Evolutionary conservation across 1,140 invertebrate species (phyloP), one percentile per base, ranked within the genome.

Genomic region (Copidosoma floridanum): DNA sequence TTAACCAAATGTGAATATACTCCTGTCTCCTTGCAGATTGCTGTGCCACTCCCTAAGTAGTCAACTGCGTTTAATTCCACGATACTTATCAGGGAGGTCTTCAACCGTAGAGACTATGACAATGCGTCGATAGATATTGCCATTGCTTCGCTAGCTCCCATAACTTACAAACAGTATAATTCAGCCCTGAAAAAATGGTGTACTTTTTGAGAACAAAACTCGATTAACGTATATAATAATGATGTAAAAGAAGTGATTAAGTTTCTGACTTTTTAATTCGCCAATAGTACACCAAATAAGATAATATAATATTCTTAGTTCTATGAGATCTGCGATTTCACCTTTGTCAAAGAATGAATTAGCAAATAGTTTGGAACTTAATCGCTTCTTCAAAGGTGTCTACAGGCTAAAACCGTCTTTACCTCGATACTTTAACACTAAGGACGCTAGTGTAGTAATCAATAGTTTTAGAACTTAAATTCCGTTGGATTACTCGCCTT

Each of bases 401-500:
- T 72, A 52, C 50, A 69, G 58, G 38, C 40, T 48, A 18, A 68
- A 55, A 46, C 73, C 69, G 8, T n/a, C 56, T 14, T 21, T 2
- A 35, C 67, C 70, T 0, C 73, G 68, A 63, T 73, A 75, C 54
- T 56, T 37, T 12, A 43, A 12, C 10, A 66, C 61, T 0, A 73
- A 68, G 70, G 65, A 73, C 41, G 59, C 63, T 2, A 37, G 65
- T 40, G 12, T 64, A 3, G 65, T n/a, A n/a, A n/a, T n/a, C n/a
- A n/a, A n/a, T n/a, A n/a, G n/a, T n/a, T n/a, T n/a, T n/a, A n/a
- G 69, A n/a, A 54, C 47, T 54, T 64, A 46, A 27, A 40, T 53
- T 46, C 59, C 53, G 21, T 50, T 64, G 21, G 51, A 32, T 32
- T 46, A 14, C 29, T 66, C 21, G 4, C 41, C 2, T 50, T 68